phyloP scores from a whole-genome alignment of 2,797 vertebrate species.

The Intellagama lesueurii region DNA sequence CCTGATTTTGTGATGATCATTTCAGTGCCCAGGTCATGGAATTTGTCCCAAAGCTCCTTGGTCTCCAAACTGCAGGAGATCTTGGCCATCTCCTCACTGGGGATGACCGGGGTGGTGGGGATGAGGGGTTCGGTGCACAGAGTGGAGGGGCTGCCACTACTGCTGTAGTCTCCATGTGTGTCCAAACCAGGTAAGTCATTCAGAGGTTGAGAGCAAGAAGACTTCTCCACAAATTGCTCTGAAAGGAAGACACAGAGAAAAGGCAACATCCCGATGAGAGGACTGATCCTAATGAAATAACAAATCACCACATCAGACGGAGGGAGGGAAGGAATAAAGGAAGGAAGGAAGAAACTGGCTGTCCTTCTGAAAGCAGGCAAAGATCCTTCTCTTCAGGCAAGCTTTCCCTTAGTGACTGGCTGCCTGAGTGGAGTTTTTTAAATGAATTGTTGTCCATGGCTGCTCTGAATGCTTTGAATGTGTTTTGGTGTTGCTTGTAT shows the following conservation, averaged over 20 bases:
- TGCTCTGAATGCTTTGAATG: no score
- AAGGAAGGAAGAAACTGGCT: neutral
- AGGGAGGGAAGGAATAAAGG: neutral
- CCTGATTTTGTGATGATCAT: constrained; percentile 99
- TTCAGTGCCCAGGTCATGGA: constrained; percentile 96
- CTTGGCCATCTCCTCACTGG: constrained; percentile 98
- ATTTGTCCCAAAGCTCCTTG: constrained; percentile 99
- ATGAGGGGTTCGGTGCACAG: constrained; percentile 95
- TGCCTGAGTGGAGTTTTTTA: no score
- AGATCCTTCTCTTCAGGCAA: no score
- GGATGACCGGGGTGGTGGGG: constrained; percentile 90
- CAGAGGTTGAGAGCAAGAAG: constrained; percentile 88
- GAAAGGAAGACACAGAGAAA: constrained; percentile 25
- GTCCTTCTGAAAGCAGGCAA: neutral
- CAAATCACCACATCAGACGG: neutral
- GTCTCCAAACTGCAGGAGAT: constrained; percentile 96
- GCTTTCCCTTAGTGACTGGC: no score
- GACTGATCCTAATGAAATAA: accelerated
- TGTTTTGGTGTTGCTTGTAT: no score
- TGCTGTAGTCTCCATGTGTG: constrained; percentile 84
- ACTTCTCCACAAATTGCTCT: constrained; percentile 99
- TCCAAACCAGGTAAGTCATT: constrained; percentile 89
- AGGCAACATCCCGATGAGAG: neutral
- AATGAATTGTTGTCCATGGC: no score
- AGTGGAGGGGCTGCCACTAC: constrained; percentile 68